These are phyloP conservation scores for Tricholauxania praeusta DNA, from an alignment of 2,888 invertebrate genomes.

Conservation along the genomic window DNA sequence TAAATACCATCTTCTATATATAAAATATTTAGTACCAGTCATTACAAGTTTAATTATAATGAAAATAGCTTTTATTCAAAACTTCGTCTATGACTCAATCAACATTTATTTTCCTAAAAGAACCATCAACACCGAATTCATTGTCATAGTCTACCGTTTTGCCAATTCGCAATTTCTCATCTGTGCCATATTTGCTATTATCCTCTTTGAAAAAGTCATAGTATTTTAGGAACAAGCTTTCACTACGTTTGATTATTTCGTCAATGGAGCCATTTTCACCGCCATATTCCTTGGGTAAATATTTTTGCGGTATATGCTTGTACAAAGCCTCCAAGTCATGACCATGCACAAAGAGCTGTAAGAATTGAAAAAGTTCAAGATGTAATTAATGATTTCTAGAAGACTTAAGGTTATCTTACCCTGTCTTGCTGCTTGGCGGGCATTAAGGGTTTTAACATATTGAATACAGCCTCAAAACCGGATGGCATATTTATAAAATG, in stretches of 20 bases:
- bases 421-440: constrained; percentile 73
- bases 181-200: constrained; percentile 51
- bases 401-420: constrained; percentile 60
- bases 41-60: no score
- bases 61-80: no score
- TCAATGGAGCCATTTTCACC: constrained; percentile 71
- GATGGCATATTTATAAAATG: constrained; percentile 73
- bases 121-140: constrained; percentile 59
- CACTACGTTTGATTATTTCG: constrained; percentile 49
- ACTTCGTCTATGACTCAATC: constrained; percentile 43
- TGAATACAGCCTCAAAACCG: constrained; percentile 72
- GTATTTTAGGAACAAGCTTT: constrained; percentile 47
- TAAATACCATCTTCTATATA: no score
- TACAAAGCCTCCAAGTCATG: constrained; percentile 71
- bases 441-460: constrained; percentile 71
- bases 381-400: neutral
- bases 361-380: neutral
- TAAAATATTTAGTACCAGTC: no score
- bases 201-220: constrained; percentile 56
- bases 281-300: constrained; percentile 76
- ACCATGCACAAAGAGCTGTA: constrained; percentile 72
- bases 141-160: constrained; percentile 51
- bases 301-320: constrained; percentile 71
- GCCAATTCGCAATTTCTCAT: constrained; percentile 54
- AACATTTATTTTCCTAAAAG: constrained; percentile 56